These are phyloP conservation scores for Pollenia amentaria DNA, from an alignment of 2,888 invertebrate genomes.

Conservation along the genomic window DNA sequence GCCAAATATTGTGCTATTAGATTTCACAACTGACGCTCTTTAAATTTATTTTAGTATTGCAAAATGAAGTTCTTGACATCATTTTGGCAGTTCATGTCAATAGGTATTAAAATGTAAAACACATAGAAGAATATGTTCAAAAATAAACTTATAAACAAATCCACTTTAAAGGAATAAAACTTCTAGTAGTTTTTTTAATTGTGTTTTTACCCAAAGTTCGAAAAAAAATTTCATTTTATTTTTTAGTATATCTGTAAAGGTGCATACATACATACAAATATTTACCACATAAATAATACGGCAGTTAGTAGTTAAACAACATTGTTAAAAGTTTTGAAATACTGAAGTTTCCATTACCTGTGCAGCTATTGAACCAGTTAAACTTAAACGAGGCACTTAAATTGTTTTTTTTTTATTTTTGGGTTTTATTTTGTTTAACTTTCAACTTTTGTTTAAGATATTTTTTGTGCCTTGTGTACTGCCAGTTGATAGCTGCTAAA, in stretches of 20 bases:
- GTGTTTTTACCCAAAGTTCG: too few species aligned
- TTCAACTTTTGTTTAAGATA: conserved; percentile 13
- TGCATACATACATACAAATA: neutral
- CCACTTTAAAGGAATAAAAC: too few species aligned
- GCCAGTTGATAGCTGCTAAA: conserved; percentile 4
- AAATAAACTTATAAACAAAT: neutral
- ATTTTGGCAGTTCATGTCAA: conserved; percentile 70
- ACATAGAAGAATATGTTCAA: too few species aligned
- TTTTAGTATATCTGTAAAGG: neutral
- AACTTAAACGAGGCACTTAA: conserved; percentile 40
- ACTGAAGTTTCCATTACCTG: conserved; percentile 26
- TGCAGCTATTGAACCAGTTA: conserved; percentile 35
- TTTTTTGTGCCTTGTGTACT: conserved; percentile 19
- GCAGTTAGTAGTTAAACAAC: conserved; percentile 26
- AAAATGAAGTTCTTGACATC: conserved; percentile 55
- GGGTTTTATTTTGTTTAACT: neutral
- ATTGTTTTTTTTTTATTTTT: conserved; percentile 31
- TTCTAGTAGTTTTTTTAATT: too few species aligned
- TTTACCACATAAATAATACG: conserved; percentile 47
- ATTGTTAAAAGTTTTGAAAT: conserved; percentile 49
- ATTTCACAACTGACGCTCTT: neutral
- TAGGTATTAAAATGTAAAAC: conserved; percentile 50
- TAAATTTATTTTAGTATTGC: neutral
- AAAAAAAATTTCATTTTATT: too few species aligned
- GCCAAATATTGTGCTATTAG: neutral